A percentile compares a stretch with the other conserved stretches of the same genome.
Conservation (phyloP, 2,888 invertebrate genomes). For the Adela reaumurella region DNA sequence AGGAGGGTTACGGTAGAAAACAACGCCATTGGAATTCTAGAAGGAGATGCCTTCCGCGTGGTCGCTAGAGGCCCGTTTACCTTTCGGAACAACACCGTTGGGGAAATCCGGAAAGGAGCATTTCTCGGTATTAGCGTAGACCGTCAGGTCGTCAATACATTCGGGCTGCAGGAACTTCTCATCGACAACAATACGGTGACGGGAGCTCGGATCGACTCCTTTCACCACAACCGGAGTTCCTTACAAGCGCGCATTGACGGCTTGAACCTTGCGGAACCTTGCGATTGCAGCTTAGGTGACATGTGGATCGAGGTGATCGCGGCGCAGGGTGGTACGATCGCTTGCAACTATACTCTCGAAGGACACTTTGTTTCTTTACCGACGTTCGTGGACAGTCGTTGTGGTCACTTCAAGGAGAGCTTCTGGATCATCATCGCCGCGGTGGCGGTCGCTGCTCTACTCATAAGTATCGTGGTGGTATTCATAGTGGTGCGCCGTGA, state of each 20-base stretch:
- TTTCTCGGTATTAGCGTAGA: conserved; percentile 58
- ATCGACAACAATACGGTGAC: conserved; percentile 64
- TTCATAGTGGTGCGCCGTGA: conserved; percentile 42
- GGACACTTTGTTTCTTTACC: conserved; percentile 32
- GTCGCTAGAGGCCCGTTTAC: conserved; percentile 58
- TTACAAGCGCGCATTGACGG: conserved; percentile 56
- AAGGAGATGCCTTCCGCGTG: conserved; percentile 64
- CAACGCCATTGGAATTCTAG: conserved; percentile 55
- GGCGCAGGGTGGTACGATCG: conserved; percentile 32
- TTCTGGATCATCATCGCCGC: conserved; percentile 46
- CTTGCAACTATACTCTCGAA: conserved; percentile 41
- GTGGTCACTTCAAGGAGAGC: conserved; percentile 39
- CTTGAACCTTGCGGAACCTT: conserved; percentile 56
- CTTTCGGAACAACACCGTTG: conserved; percentile 64
- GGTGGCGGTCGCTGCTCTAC: conserved; percentile 40
- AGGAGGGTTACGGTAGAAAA: conserved; percentile 59
- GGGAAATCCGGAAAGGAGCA: conserved; percentile 55
- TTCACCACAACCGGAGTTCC: conserved; percentile 54
- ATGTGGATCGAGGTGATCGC: conserved; percentile 31
- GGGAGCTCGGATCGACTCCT: conserved; percentile 51
- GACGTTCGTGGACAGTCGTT: conserved; percentile 35
- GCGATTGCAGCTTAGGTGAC: conserved; percentile 51
- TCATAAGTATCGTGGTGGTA: conserved; percentile 44
- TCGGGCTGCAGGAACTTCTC: conserved; percentile 46
- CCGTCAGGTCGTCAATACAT: conserved; percentile 34